A percentile compares a stretch with the other conserved stretches of the same genome.
Evolutionary conservation across 2,888 invertebrate genomes (phyloP).

Genomic region (Parascotia fuliginaria): DNA sequence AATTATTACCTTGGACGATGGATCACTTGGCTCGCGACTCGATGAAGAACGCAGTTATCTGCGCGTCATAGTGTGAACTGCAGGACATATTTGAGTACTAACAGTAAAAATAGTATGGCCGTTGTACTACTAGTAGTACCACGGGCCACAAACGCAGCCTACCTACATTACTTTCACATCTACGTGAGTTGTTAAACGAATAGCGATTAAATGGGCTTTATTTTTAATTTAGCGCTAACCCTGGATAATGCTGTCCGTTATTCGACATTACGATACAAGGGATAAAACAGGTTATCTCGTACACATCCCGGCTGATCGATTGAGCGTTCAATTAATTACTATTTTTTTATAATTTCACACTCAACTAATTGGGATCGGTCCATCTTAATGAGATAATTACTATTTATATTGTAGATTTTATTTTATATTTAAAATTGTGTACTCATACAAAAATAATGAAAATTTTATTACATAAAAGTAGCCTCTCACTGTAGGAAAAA

Average conservation of each 20-base stretch:
- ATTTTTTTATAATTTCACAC: neutral
- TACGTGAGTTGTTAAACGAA: no score
- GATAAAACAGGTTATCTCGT: neutral
- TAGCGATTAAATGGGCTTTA: neutral
- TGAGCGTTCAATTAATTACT: conserved; percentile 1
- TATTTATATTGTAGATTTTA: no score
- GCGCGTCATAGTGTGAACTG: conserved; percentile 77
- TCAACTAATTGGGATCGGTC: neutral
- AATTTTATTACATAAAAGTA: no score
- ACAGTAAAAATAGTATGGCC: no score
- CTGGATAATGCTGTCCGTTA: conserved; percentile 18
- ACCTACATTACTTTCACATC: no score
- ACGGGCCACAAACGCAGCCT: no score
- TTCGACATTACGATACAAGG: conserved; percentile 7
- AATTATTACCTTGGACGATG: conserved; percentile 76
- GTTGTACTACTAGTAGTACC: no score
- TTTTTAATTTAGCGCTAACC: conserved; percentile 14
- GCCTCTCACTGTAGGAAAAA: no score
- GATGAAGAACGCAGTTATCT: conserved; percentile 86
- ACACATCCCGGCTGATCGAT: neutral
- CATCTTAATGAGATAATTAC: neutral
- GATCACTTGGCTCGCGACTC: conserved; percentile 87
- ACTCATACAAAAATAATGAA: no score
- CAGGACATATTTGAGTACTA: conserved; percentile 84
- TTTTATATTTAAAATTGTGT: no score